Evolutionary conservation across 2,888 invertebrate genomes (phyloP), one percentile per base, ranked within the genome.

Genomic region (Zaprionus obscuricornis): DNA sequence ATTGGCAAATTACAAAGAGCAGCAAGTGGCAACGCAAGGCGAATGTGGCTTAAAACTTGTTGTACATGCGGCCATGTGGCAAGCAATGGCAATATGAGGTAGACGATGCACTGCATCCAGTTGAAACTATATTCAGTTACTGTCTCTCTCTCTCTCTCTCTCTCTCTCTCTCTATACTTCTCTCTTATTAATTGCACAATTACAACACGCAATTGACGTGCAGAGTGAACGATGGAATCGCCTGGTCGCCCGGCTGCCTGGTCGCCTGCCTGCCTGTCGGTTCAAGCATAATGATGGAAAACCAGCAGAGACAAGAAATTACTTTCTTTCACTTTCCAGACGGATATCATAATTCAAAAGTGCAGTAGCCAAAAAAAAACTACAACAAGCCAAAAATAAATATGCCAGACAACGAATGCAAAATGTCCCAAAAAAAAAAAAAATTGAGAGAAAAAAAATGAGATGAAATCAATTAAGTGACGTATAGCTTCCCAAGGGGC

Each of bases 151-250:
- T n/a, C n/a, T n/a, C n/a, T n/a, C n/a, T n/a, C n/a, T n/a, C n/a
- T 18, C 11, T 31, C 17, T 26, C 31, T 26, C 42, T 49, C 42
- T n/a, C n/a, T n/a, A n/a, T n/a, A 55, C 49, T 62, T 29, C 57
- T 42, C 13, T 47, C 68, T 79, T 74, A 86, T 85, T 83, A 86
- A 83, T 85, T 83, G 85, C 79, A 85, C 87, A 85, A 83, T 86
- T 86, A 86, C 76, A 70, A 70, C 76, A 79, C 75, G 76, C 76
- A 79, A 76, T 75, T 82, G 82, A 85, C 82, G 86, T 69, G 66
- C 60, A 45, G 63, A 66, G 62, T 69, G 70, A 81, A 57, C 73
- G 76, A 74, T 63, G 85, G 70, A 40, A 36, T n/a, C n/a, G n/a
- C n/a, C n/a, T n/a, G n/a, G n/a, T n/a, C n/a, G n/a, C n/a, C n/a